Evolutionary conservation across 2,888 invertebrate species (phyloP), one percentile per base, ranked within the genome.

Genomic region (Blomia tropicalis): DNA sequence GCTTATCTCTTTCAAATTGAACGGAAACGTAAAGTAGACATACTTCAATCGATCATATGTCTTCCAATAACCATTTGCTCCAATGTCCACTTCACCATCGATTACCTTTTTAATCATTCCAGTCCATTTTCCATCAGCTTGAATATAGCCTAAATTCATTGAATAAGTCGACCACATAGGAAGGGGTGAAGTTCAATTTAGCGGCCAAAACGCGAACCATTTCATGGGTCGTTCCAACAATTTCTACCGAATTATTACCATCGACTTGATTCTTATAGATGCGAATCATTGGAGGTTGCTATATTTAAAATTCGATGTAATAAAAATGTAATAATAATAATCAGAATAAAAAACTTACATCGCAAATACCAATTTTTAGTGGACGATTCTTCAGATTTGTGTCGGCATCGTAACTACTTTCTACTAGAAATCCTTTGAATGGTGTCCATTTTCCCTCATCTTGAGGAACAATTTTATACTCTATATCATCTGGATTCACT

Each of bases 1-100:
- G 0, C 83, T 79, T 70, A 89, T 87, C 0, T 83, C 78, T 71
- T 89, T 87, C 1, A 82, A 79, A 70, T 84, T 86, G 58, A 90
- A 80, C n/a, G 65, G 60, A 29, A 77, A 75, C 0, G 89, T 88
- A 71, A 85, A 90, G 73, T 88, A 87, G 43, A 87, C 79, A 41
- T 63, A 70, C 44, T 68, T 66, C 68, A 77, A 76, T 31, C 77
- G 73, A 41, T 76, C 74, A 44, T 78, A 76, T 2, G 77, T 79
- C 2, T 80, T 73, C 2, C 80, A 80, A 67, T 80, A 78, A 2
- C 79, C 81, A 62, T 79, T 79, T 0, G 81, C 82, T 1, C 77
- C 82, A 63, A 83, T 65, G 41, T 67, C 66, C 4, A 68, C 61
- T 62, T 68, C 64, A 62, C 78, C 54, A 73, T 72, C 59, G 1